Base-by-base conservation (phyloP, 2,113 vertebrate species). In the Ammodramus savannarum region DNA sequence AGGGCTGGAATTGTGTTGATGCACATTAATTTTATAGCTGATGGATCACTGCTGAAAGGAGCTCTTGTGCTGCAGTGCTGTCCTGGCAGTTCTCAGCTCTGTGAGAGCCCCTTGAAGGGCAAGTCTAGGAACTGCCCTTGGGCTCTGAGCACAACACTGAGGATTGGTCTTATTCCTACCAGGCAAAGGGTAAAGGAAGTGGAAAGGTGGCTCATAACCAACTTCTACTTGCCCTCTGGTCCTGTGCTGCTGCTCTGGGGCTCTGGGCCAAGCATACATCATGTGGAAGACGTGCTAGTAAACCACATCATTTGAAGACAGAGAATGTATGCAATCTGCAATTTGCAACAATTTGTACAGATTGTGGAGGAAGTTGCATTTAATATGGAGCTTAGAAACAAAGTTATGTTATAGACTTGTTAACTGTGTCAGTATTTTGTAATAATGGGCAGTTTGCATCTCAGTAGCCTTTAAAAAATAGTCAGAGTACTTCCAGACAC, bases 211-310 rank as follows among this genome's bases (percentile, higher is more conserved):
- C 83, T 95, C 85, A 4, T 16, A 55, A 91, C 78, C 85, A 92
- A 58, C 72, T 93, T 92, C 74, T 55, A 66, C 75, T 90, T 96
- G 95, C 92, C 90, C 94, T 96, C 90, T 93, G 76, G 88, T 74
- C 43, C 26, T 92, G 49, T 77, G 72, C 51, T 38, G 85, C 51
- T 85, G 79, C 57, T 88, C 51, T 69, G 44, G 38, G 90, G 90
- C 90, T 59, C 63, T 67, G 71, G 73, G 83, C 95, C 94, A 93
- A 88, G 61, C 41, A 77, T n/a, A 16, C 79, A 46, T 80, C 34
- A 77, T 44, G n/a, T 48, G n/a, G 67, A 71, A 88, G 59, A 58
- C 29, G 55, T 92, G 72, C 63, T 77, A 17, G 29, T 44, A 94
- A 86, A 84, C 68, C 68, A 55, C 59, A 20, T 41, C 72, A 9